phyloP scores from a whole-genome alignment of 1,140 invertebrate genomes.

The Drosophila saltans region DNA sequence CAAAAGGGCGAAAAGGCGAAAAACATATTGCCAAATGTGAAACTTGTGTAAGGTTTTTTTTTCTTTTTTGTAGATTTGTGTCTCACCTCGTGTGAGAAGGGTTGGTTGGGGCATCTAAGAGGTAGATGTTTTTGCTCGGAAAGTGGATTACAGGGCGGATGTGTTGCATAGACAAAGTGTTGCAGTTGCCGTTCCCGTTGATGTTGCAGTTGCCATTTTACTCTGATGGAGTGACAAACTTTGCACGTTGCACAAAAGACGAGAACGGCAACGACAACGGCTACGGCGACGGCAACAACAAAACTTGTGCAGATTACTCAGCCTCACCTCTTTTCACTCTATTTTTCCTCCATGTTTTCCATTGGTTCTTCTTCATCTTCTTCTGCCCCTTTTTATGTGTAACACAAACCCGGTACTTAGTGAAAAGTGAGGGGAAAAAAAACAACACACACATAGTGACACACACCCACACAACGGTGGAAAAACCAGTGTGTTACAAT shows the following conservation, averaged over 20 bases:
- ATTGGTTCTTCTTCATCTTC: conserved; percentile 26
- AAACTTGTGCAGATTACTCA: conserved; percentile 73
- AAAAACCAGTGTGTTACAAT: conserved; percentile 77
- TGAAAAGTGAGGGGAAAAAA: conserved; percentile 64
- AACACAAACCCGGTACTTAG: conserved; percentile 75
- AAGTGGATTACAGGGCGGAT: conserved; percentile 59
- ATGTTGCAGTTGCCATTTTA: conserved; percentile 53
- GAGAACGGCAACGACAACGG: neutral
- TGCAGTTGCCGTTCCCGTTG: conserved; percentile 23
- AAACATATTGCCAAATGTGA: conserved; percentile 74
- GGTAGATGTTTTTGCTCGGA: conserved; percentile 22
- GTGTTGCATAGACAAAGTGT: conserved; percentile 55
- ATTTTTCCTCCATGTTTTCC: neutral
- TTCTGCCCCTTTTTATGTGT: conserved; percentile 55
- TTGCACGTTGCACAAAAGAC: conserved; percentile 74
- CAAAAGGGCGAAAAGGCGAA: conserved; percentile 46
- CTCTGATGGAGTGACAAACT: conserved; percentile 75
- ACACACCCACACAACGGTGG: neutral
- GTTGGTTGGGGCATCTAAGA: neutral
- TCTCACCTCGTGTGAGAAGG: conserved; percentile 32
- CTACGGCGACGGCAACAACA: conserved; percentile 14
- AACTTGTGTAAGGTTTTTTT: conserved; percentile 72
- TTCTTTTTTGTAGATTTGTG: neutral
- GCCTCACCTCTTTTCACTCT: neutral
- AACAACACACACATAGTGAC: neutral